phyloP scores from a whole-genome alignment of 2,113 vertebrate genomes.

The Malurus elegans region DNA sequence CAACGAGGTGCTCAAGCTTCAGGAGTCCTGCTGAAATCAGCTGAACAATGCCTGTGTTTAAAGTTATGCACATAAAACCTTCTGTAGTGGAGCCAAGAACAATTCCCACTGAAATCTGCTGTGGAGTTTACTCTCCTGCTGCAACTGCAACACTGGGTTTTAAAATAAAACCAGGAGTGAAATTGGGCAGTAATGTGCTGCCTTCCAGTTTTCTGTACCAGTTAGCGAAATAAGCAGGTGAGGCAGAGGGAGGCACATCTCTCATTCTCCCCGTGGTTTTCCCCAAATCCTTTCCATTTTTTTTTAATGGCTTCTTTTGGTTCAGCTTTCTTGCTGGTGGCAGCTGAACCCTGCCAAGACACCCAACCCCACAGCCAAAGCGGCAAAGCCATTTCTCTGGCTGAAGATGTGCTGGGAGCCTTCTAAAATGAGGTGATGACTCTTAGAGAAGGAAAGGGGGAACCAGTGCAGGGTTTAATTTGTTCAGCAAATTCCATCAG shows the following conservation, averaged over 20 bases:
- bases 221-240: background rate
- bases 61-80: background rate
- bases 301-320: background rate
- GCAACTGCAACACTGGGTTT: background rate
- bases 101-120: background rate
- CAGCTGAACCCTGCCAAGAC: background rate
- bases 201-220: background rate
- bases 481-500: background rate
- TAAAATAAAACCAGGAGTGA: background rate
- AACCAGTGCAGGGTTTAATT: background rate
- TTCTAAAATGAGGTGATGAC: background rate
- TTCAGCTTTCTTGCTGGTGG: background rate
- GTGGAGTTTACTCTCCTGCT: background rate
- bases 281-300: background rate
- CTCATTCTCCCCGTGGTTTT: background rate
- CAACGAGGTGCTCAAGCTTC: conserved; percentile 8
- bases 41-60: background rate
- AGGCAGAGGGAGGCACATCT: background rate
- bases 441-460: background rate
- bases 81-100: background rate
- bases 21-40: conserved; percentile 23
- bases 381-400: background rate
- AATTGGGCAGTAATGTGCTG: accelerated
- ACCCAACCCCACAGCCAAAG: background rate
- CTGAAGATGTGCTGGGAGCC: background rate